Evolutionary conservation across 2,797 vertebrate genomes (phyloP), one percentile per base, ranked within the genome.

Genomic region (Notoglanidium macrostoma): DNA sequence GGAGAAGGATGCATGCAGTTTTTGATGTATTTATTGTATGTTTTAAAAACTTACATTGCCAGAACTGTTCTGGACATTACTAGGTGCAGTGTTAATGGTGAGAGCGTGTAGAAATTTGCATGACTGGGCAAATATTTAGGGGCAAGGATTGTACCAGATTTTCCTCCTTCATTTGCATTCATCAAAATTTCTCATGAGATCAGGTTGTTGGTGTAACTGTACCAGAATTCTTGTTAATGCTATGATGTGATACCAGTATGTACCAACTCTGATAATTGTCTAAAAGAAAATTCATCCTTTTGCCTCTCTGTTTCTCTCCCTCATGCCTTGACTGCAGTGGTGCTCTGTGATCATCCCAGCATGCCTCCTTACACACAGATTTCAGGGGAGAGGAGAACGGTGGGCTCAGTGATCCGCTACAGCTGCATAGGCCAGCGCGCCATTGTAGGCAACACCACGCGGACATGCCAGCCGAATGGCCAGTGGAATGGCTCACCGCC

Each of bases 401-500:
- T 98, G 12, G 98, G 98, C 87, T 97, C 98, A 0, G 97, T 98
- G 85, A 97, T 99, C 59, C 96, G 96, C 51, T 98, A 98, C 95
- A 98, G 96, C 93, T 99, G 98, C 94, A 95, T 95, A 0, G 96
- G 96, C 84, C 94, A 96, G 90, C 94, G 95, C n/a, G 92, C 79
- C 54, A 93, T 99, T 91, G 90, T 99, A 0, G 98, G 98, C 86
- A 99, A 99, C 63, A 93, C 97, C n/a, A 99, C 97, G 0, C 96
- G 98, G 54, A 96, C 97, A 95, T 99, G 98, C 92, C 98, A 98
- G 93, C 95, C 98, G 87, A 97, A 99, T 0, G 97, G 98, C 90
- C 97, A 96, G 89, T 99, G 98, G 98, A 99, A 98, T 86, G 96
- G 98, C 87, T 98, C 97, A 2, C 96, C 96, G 14, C 98, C 98